Evolutionary conservation across 2,797 vertebrate species (phyloP), one percentile per base, ranked within the genome.

Genomic region (Heterohyrax brucei): DNA sequence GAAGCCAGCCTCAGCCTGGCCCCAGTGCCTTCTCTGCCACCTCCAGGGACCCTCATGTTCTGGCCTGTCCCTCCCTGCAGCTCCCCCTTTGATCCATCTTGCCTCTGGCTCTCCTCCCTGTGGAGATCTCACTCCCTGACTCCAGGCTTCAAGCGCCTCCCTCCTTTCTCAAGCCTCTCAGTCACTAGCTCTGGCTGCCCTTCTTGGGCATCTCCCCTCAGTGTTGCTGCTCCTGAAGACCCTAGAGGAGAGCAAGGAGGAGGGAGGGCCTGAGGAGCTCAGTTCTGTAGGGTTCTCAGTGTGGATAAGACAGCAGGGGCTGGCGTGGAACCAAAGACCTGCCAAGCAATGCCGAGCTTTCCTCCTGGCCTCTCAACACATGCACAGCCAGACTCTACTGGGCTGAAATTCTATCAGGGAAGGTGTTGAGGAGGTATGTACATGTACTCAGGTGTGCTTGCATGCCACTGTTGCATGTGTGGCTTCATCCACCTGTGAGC

Each of bases 401-500:
- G 18, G 53, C 8, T 30, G 81, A 64, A 82, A 5, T 84, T 75
- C 48, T 81, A 26, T 3, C 26, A 82, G 30, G n/a, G 59, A 87
- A 85, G n/a, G 44, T 1, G 4, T 33, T 13, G 7, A 56, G 61
- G 2, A 24, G 53, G 61, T 75, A 22, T 78, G 26, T 44, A 9
- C 0, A 6, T 22, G 75, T 26, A 1, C 22, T 1, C 44, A 19
- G 16, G 39, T 24, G 9, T 53, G 16, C 56, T 28, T n/a, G 56
- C 80, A n/a, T 28, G 39, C 44, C n/a, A 48, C n/a, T 87, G 22
- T 53, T 39, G 8, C n/a, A 3, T 26, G 46, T 56, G 22, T 1
- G 79, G 68, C n/a, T 53, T 95, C 13, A 8, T 22, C 78, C 84
- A 61, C 75, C 88, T 95, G 28, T 24, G 83, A 91, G 66, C 77